Percentiles rank a stretch among this genome's conserved stretches.
phyloP scores from a whole-genome alignment of 1,140 invertebrate species.

The Zaprionus camerounensis region DNA sequence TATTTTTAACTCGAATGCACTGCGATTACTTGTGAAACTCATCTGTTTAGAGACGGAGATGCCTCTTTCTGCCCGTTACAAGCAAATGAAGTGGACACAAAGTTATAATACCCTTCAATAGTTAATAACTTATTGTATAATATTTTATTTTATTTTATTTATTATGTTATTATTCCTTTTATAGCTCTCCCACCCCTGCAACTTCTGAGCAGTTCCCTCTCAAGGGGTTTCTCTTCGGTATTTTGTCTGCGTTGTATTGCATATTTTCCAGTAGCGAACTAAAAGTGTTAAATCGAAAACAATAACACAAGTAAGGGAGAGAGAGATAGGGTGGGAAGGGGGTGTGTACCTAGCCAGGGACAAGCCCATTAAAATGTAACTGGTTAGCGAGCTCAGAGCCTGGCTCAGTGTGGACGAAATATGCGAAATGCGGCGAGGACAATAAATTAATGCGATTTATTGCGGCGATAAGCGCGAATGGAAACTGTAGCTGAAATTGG shows the following conservation, averaged over 20 bases:
- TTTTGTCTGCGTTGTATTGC: conserved; percentile 2
- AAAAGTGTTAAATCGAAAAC: conserved; percentile 73
- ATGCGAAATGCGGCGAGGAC: conserved; percentile 69
- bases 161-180: no score
- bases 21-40: no score
- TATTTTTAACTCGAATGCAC: no score
- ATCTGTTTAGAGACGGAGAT: no score
- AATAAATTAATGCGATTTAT: conserved; percentile 84
- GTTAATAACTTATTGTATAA: no score
- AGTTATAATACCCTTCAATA: no score
- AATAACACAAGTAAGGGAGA: conserved; percentile 49
- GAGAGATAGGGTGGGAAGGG: neutral
- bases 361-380: conserved; percentile 66
- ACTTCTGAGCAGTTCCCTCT: neutral
- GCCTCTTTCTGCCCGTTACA: no score
- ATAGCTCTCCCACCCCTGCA: no score
- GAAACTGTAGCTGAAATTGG: conserved; percentile 34
- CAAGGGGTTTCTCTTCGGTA: neutral
- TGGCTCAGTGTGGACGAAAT: conserved; percentile 58
- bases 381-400: conserved; percentile 17
- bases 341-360: conserved; percentile 1
- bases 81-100: no score
- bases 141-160: no score
- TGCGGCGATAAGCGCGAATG: conserved; percentile 75
- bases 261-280: conserved; percentile 24